phyloP scores from a whole-genome alignment of 2,888 invertebrate genomes.

The Lottia gigantea region DNA sequence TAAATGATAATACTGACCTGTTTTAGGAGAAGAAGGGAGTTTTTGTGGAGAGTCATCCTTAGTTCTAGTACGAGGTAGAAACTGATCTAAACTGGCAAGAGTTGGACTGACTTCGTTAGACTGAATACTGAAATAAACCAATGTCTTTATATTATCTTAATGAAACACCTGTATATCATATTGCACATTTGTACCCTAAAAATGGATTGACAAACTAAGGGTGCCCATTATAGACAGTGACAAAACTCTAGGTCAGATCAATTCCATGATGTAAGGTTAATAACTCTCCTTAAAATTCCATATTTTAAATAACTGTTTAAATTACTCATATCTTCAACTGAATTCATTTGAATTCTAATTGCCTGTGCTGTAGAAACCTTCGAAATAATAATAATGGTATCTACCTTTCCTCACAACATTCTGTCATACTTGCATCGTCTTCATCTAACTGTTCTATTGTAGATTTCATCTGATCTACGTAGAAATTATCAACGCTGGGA shows the following conservation, averaged over 20 bases:
- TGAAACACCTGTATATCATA: too few relatives aligned
- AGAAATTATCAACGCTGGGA: slow-evolving; percentile 81
- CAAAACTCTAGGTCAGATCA: too few relatives aligned
- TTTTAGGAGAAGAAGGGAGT: slow-evolving; percentile 31
- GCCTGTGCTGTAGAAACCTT: too few relatives aligned
- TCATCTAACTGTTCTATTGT: slow-evolving; percentile 73
- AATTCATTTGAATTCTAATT: too few relatives aligned
- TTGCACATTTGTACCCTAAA: too few relatives aligned
- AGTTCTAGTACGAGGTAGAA: slow-evolving; percentile 30
- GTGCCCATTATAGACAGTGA: too few relatives aligned
- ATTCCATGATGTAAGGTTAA: too few relatives aligned
- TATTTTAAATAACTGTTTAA: too few relatives aligned
- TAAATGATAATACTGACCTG: slow-evolving; percentile 26
- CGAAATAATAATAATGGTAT: background rate
- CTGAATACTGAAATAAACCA: slow-evolving; percentile 27
- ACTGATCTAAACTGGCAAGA: slow-evolving; percentile 46
- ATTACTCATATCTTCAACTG: too few relatives aligned
- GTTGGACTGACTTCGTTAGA: slow-evolving; percentile 36
- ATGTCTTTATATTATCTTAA: background rate
- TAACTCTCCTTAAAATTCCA: too few relatives aligned
- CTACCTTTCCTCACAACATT: slow-evolving; percentile 58
- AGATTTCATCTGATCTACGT: slow-evolving; percentile 90
- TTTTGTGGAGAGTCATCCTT: slow-evolving; percentile 29
- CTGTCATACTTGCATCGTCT: slow-evolving; percentile 52
- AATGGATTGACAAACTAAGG: too few relatives aligned